A percentile compares a stretch with the other conserved stretches of the same genome.
phyloP scores from a whole-genome alignment of 2,113 vertebrate genomes.

The Cinclus mexicanus region DNA sequence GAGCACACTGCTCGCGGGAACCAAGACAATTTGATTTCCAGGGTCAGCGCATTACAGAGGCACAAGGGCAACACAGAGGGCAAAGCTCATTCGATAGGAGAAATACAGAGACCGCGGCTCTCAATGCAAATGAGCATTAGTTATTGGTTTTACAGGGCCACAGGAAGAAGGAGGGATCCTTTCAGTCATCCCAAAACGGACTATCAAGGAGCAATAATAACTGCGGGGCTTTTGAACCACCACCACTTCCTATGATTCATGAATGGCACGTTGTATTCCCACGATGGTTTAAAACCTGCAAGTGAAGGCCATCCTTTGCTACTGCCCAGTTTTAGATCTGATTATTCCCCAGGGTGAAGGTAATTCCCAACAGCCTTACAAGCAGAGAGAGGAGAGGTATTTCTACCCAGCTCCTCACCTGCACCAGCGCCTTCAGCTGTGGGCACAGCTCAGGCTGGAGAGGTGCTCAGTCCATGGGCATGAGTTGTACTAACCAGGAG shows the following conservation, averaged over 20 bases:
- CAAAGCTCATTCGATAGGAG: neutral
- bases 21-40: neutral
- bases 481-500: neutral
- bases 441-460: neutral
- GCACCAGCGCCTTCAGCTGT: neutral
- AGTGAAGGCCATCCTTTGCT: neutral
- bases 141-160: neutral
- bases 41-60: neutral
- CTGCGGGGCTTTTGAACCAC: neutral
- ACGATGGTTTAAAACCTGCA: neutral
- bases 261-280: neutral
- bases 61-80: neutral
- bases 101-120: fast-evolving
- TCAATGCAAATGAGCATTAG: neutral
- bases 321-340: neutral
- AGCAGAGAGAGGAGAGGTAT: neutral
- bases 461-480: neutral
- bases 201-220: neutral
- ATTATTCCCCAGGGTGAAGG: neutral
- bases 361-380: neutral
- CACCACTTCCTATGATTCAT: neutral
- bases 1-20: neutral
- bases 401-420: neutral
- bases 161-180: neutral
- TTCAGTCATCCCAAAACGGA: neutral